These are phyloP conservation scores for Paratrypauchen microcephalus DNA, from an alignment of 2,797 vertebrate genomes.

Conservation along the genomic window DNA sequence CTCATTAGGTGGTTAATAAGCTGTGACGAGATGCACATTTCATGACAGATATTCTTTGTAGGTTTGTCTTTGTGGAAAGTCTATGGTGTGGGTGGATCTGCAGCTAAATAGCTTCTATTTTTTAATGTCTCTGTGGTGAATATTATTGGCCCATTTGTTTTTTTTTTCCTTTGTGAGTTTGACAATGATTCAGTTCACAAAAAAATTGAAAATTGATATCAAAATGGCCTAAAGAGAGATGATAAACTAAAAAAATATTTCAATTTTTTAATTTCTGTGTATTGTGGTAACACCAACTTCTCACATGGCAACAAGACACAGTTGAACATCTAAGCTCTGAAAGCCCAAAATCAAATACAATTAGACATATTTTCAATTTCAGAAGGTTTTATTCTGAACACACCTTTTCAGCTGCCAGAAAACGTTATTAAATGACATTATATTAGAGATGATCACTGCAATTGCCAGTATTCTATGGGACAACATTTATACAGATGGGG, in stretches of 20 bases:
- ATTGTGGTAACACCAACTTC: neutral
- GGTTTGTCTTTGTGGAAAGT: neutral
- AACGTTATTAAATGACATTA: too few species aligned
- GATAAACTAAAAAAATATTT: neutral
- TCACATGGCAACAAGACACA: neutral
- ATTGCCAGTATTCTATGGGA: too few species aligned
- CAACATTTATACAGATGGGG: too few species aligned
- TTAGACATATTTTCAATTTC: too few species aligned
- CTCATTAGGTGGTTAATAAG: slow-evolving; percentile 11
- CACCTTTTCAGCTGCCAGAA: too few species aligned
- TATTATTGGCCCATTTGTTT: neutral
- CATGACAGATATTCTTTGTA: slow-evolving; percentile 8
- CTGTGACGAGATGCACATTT: slow-evolving; percentile 4
- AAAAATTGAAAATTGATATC: neutral
- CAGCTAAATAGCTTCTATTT: slow-evolving; percentile 4
- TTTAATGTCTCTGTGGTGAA: neutral
- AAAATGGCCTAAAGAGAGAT: neutral
- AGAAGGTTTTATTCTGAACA: too few species aligned
- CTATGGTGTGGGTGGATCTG: neutral
- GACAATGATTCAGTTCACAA: neutral
- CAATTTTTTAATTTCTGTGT: neutral
- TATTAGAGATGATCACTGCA: too few species aligned
- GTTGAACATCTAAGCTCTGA: neutral
- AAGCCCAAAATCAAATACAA: too few species aligned
- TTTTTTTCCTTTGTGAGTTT: neutral